Evolutionary conservation across 2,888 invertebrate species (phyloP), one percentile per base, ranked within the genome.

Genomic region (Azorinus chamasolen): DNA sequence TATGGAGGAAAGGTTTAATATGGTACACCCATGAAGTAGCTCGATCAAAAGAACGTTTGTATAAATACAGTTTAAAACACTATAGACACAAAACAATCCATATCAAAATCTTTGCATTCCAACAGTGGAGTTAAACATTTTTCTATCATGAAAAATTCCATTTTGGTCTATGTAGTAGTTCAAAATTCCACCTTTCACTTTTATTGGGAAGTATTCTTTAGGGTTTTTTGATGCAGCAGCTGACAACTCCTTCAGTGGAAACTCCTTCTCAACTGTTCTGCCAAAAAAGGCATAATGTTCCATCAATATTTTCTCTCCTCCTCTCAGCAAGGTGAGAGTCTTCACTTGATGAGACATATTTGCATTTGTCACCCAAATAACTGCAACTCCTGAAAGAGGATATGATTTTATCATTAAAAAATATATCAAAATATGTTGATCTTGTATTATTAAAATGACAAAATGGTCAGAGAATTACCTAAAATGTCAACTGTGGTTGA

Each of bases 251-350:
- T 64, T 59, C 14, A 79, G 25, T 2, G 64, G 53, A 8, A 64
- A 12, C 58, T 68, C 69, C 6, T 18, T 16, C 22, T 39, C 5
- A 32, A 55, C 68, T 20, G 24, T 53, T 4, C 22, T 32, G 16
- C 71, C 75, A 72, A 75, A 75, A 0, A 64, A 51, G 51, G 54
- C 25, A 37, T 72, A 75, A 24, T 71, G 68, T 8, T 64, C 53
- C 27, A 75, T 2, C 1, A 61, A 14, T 18, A 75, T 50, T 16
- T 37, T 55, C 27, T 66, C 46, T 3, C 75, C 75, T 54, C 75
- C 79, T 41, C 55, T 71, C 20, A 79, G 20, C 10, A 79, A 51
- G 37, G 61, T 71, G 24, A 79, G 55, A 32, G 61, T 46, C 25
- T 66, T 48, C 4, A 79, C 55, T 14, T 68, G 27, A 12, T 63